Percentiles rank a stretch among this genome's conserved stretches.
These are phyloP conservation scores for Eupithecia vulgata DNA, from an alignment of 2,888 invertebrate species.

Conservation along the genomic window DNA sequence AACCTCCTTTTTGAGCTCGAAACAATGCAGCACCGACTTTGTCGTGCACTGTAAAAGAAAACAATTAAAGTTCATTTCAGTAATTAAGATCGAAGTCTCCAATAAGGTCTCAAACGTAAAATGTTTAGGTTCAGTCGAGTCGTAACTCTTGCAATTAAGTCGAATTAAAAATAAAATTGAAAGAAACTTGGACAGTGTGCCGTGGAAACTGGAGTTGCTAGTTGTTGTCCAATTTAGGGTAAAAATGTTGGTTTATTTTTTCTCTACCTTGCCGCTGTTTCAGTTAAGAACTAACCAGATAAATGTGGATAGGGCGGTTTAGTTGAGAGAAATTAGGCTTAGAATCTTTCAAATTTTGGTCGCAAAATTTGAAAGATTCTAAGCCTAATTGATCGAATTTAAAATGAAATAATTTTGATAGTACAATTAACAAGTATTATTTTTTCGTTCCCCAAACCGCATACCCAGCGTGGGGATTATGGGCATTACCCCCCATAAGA, in stretches of 20 bases:
- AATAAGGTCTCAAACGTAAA: constrained; percentile 70
- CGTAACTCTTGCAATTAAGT: constrained; percentile 81
- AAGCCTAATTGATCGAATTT: too few relatives aligned
- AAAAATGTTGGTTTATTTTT: constrained; percentile 13
- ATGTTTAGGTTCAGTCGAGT: constrained; percentile 64
- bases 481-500: too few relatives aligned
- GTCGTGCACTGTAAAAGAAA: constrained; percentile 44
- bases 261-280: neutral
- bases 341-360: neutral
- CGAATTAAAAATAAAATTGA: constrained; percentile 79
- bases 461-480: too few relatives aligned
- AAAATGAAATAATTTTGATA: too few relatives aligned
- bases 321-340: neutral
- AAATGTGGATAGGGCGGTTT: neutral
- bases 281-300: neutral
- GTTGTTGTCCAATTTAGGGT: constrained; percentile 35
- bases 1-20: neutral
- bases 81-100: constrained; percentile 62
- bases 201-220: constrained; percentile 40
- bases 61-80: constrained; percentile 49
- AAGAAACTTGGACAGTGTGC: constrained; percentile 56
- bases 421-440: too few relatives aligned
- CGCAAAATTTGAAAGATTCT: too few relatives aligned
- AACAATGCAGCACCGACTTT: neutral
- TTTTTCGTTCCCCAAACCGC: too few relatives aligned